Conservation (phyloP, 2,113 vertebrate species). For the Aptenodytes patagonicus region DNA sequence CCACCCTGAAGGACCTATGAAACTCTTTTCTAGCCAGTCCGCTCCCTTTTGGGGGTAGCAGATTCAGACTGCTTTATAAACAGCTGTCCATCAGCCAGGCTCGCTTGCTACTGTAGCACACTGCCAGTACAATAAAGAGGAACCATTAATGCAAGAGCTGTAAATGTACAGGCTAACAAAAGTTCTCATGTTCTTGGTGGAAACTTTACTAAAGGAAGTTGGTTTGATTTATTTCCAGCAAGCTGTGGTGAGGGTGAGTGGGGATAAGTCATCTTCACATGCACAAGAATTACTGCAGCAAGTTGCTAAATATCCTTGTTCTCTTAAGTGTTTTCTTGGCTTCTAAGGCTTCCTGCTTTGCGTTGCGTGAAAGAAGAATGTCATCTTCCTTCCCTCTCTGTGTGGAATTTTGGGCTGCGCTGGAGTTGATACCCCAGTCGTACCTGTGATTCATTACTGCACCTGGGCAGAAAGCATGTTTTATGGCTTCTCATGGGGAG, state of each 20-base stretch:
- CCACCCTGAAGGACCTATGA: background rate
- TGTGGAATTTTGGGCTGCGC: background rate
- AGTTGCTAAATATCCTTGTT: background rate
- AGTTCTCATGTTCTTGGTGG: background rate
- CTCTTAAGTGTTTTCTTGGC: background rate
- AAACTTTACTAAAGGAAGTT: background rate
- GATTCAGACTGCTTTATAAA: background rate
- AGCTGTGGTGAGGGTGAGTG: background rate
- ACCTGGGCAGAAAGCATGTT: background rate
- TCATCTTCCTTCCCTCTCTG: background rate
- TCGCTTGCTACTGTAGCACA: background rate
- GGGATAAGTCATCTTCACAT: background rate
- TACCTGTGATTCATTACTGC: background rate
- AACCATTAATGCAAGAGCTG: background rate
- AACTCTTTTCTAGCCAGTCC: background rate
- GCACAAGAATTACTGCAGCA: background rate
- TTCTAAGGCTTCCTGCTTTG: background rate
- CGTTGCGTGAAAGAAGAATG: background rate
- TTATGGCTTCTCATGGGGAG: background rate
- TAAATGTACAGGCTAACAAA: background rate
- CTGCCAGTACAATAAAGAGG: background rate
- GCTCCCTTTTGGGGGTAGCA: background rate
- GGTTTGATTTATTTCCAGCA: slow-evolving; percentile 3
- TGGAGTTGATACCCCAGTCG: fast-evolving
- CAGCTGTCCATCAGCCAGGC: background rate